phyloP scores from a whole-genome alignment of 2,888 invertebrate genomes.

The Orchesellides sinensis region DNA sequence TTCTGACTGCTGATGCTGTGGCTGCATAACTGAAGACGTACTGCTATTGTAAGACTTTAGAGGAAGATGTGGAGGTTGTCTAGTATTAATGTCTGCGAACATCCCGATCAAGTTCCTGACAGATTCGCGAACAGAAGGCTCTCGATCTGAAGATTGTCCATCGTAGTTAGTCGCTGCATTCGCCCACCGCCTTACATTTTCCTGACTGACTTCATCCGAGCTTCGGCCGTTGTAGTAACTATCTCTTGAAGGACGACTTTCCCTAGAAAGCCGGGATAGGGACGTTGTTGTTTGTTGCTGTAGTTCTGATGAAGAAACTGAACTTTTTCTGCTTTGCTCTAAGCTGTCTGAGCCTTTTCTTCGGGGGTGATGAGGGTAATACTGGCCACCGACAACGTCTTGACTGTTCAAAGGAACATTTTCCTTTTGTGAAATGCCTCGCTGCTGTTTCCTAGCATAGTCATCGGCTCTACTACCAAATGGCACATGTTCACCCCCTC shows the following conservation, averaged over 20 bases:
- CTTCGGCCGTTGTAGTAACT: constrained; percentile 5
- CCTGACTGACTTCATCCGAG: constrained; percentile 36
- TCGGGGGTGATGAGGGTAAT: not conserved
- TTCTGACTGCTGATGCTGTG: not conserved
- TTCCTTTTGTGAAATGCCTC: constrained; percentile 41
- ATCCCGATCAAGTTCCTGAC: constrained; percentile 57
- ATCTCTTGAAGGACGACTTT: constrained; percentile 5
- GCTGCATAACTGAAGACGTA: not conserved
- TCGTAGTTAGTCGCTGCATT: constrained; percentile 33
- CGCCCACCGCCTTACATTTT: constrained; percentile 54
- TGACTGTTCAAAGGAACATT: constrained; percentile 34
- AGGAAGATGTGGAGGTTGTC: constrained; percentile 37
- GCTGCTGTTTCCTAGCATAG: constrained; percentile 18
- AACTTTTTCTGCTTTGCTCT: constrained; percentile 50
- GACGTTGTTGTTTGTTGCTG: constrained; percentile 22
- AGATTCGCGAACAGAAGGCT: constrained; percentile 55
- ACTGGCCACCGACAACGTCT: not conserved
- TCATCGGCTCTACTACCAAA: constrained; percentile 40
- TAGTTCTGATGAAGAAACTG: constrained; percentile 36
- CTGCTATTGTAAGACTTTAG: constrained; percentile 40
- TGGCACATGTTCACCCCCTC: constrained; percentile 31
- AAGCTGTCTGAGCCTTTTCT: constrained; percentile 55
- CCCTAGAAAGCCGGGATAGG: constrained; percentile 18
- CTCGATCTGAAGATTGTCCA: constrained; percentile 24
- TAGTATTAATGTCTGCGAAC: constrained; percentile 53